A percentile compares a stretch with the other conserved stretches of the same genome.
phyloP scores from a whole-genome alignment of 2,797 vertebrate genomes.

The Aselliscus stoliczkanus region DNA sequence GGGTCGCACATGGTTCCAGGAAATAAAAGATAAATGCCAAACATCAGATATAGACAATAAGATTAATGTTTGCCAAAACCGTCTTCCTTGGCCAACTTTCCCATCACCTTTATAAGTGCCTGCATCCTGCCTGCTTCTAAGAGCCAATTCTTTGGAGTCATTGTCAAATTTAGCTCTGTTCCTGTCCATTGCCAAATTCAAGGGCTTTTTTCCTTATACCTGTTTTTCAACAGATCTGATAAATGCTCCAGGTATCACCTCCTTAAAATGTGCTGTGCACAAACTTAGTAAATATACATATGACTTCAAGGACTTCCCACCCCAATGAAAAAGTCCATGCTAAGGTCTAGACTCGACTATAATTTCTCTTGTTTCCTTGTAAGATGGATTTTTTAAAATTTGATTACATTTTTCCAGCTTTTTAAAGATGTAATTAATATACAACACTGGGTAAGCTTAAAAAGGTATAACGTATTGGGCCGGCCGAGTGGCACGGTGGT shows the following conservation, averaged over 20 bases:
- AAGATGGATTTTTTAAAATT: not conserved
- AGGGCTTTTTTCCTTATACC: not conserved
- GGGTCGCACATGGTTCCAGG: not conserved
- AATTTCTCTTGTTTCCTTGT: not conserved
- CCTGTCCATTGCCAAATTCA: not conserved
- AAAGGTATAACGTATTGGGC: not conserved
- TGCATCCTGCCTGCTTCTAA: not conserved
- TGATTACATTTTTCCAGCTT: not conserved
- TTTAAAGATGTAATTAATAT: not conserved
- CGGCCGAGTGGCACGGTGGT: too few species aligned
- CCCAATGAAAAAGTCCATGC: not conserved
- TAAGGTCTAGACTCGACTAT: not conserved
- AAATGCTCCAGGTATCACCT: not conserved
- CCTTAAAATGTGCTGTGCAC: not conserved
- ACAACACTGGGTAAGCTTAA: not conserved
- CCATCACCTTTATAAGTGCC: not conserved
- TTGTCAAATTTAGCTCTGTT: not conserved
- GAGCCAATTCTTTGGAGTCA: not conserved
- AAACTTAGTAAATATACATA: not conserved
- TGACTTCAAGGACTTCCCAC: not conserved
- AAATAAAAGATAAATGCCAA: not conserved
- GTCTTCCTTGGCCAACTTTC: not conserved
- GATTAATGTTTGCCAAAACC: not conserved
- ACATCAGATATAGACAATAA: not conserved
- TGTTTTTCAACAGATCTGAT: not conserved